Evolutionary conservation across 2,113 vertebrate species (phyloP).

Genomic region (Scomber colias): DNA sequence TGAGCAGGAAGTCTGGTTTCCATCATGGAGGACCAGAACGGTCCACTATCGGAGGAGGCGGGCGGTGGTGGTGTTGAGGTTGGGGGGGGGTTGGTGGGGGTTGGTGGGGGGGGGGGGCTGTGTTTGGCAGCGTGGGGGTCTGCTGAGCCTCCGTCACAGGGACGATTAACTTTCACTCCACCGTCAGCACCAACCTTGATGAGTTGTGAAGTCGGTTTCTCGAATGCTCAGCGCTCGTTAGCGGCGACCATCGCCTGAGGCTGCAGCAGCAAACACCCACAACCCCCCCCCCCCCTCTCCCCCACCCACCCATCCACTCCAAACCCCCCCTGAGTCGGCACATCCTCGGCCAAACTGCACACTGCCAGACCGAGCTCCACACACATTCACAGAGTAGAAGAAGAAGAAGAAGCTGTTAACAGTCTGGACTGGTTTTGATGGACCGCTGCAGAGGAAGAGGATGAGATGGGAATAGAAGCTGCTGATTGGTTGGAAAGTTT

Average conservation of each 20-base stretch:
- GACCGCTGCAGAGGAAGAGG: neutral
- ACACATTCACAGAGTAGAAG: neutral
- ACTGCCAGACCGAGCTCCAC: slow-evolving; percentile 7
- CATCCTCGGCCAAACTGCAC: slow-evolving; percentile 20
- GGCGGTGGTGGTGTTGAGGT: too few species aligned
- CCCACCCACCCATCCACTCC: neutral
- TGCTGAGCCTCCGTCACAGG: slow-evolving; percentile 22
- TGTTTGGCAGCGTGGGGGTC: neutral
- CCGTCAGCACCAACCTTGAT: slow-evolving; percentile 50
- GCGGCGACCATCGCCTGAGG: neutral
- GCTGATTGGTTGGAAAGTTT: too few species aligned
- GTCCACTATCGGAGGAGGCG: slow-evolving; percentile 37
- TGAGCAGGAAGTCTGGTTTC: slow-evolving; percentile 66
- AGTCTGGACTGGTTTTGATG: slow-evolving; percentile 18
- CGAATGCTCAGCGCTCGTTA: slow-evolving; percentile 40
- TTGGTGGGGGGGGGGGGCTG: neutral
- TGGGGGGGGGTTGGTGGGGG: neutral
- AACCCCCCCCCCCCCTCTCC: too few species aligned
- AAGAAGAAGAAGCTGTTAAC: slow-evolving; percentile 16
- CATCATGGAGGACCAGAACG: slow-evolving; percentile 58
- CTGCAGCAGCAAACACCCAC: slow-evolving; percentile 1
- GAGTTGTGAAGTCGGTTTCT: slow-evolving; percentile 22
- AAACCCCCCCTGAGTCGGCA: slow-evolving; percentile 1
- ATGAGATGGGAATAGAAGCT: neutral
- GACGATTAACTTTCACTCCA: slow-evolving; percentile 34